These are phyloP conservation scores for Diorhabda carinulata DNA, from an alignment of 1,140 invertebrate genomes.

Conservation along the genomic window DNA sequence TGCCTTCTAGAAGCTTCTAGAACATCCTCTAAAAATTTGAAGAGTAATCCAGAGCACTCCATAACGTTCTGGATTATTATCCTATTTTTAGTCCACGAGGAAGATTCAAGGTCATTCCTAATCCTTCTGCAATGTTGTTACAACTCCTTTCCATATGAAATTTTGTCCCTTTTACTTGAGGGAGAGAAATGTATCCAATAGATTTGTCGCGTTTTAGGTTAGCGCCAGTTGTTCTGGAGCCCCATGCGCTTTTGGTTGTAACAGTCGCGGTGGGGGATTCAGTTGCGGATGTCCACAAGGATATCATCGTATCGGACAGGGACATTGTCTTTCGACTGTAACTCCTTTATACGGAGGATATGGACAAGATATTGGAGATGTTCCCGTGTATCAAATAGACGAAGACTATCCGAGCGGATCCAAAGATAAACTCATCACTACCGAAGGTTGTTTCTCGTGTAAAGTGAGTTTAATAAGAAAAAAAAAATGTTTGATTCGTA, in stretches of 20 bases:
- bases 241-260: slow-evolving; percentile 76
- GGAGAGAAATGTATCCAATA: too few species aligned
- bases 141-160: too few species aligned
- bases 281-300: slow-evolving; percentile 77
- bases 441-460: slow-evolving; percentile 87
- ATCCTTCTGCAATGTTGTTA: too few species aligned
- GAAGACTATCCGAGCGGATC: slow-evolving; percentile 45
- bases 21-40: too few species aligned
- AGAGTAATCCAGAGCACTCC: too few species aligned
- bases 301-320: slow-evolving; percentile 62
- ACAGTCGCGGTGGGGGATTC: slow-evolving; percentile 59
- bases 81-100: too few species aligned
- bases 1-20: too few species aligned
- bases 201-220: slow-evolving; percentile 50
- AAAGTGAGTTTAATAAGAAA: slow-evolving; percentile 55
- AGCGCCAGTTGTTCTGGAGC: slow-evolving; percentile 64
- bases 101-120: too few species aligned
- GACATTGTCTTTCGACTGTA: slow-evolving; percentile 77
- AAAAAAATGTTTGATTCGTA: background rate
- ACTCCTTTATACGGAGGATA: slow-evolving; percentile 55
- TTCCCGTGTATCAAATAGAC: slow-evolving; percentile 63
- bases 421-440: slow-evolving; percentile 72
- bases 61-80: too few species aligned
- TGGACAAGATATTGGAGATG: slow-evolving; percentile 62
- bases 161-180: too few species aligned